Evolutionary conservation across 2,888 invertebrate genomes (phyloP), one percentile per base, ranked within the genome.

Genomic region (Litoditis marina): DNA sequence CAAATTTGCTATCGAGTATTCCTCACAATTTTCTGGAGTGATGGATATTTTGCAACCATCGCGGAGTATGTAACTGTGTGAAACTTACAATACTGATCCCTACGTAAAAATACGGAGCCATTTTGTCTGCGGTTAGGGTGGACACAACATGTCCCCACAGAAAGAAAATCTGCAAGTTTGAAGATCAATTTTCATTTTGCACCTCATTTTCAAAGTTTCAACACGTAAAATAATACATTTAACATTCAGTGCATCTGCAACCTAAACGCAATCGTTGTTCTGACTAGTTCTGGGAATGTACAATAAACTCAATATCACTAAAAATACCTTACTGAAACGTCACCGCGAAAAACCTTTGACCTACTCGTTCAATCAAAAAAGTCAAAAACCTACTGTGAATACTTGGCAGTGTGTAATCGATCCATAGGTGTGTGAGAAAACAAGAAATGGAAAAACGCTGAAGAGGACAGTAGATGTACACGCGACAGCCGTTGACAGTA

Each of bases 31-130:
- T n/a, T n/a, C n/a, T n/a, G n/a, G n/a, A n/a, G n/a, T n/a, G 44
- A 56, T 27, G 28, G 19, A n/a, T 49, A 4, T 28, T 7, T 49
- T 49, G 4, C 27, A 11, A 34, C 27, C 16, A 34, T n/a, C 34
- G 27, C 3, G 7, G 44, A 13, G 39, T 39, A 13, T 39, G 11
- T 39, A 11, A n/a, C n/a, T n/a, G 11, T n/a, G 25, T 27, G 25
- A 42, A 52, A 27, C 63, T 62, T 28, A 72, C 72, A 44, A 70
- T 73, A 11, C 68, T 66, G 4, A 73, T 56, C 6, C 68, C 73
- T 31, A 73, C 36, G 11, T 63, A 49, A 25, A 73, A 73, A 47
- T 66, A 69, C 2, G 73, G 70, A 28, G 73, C 70, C 60, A 73
- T 70, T 31, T 65, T 62, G 19, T 70, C 68, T 2, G 73, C 63